A percentile compares a stretch with the other conserved stretches of the same genome.
Conservation (phyloP, 2,113 vertebrate species). For the Sporophila hypoxantha region DNA sequence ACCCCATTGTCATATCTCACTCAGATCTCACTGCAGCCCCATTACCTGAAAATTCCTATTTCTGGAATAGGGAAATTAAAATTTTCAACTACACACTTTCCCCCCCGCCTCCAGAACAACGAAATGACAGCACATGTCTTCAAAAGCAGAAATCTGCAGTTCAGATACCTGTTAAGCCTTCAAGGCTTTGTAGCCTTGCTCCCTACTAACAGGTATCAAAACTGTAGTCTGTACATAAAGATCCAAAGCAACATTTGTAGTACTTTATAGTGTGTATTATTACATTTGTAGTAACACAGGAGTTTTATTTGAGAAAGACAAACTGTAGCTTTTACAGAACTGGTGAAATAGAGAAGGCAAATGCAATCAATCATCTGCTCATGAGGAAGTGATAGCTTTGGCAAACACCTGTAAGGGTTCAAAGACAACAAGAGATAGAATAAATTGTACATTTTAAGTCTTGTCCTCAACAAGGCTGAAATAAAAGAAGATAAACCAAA, state of each 20-base stretch:
- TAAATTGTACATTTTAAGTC: neutral
- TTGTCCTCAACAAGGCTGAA: neutral
- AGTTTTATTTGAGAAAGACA: neutral
- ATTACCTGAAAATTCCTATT: neutral
- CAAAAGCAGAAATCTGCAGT: neutral
- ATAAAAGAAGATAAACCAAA: neutral
- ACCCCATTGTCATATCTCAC: neutral
- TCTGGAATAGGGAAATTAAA: neutral
- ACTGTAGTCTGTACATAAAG: neutral
- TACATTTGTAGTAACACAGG: neutral
- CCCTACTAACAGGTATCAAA: neutral
- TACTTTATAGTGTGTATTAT: neutral
- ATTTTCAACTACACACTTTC: neutral
- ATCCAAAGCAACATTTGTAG: neutral
- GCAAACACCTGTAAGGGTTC: neutral
- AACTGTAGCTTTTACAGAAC: neutral
- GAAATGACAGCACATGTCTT: neutral
- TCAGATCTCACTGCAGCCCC: neutral
- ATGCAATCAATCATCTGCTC: neutral
- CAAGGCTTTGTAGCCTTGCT: neutral
- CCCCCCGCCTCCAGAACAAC: neutral
- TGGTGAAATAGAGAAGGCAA: neutral
- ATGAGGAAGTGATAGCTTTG: neutral
- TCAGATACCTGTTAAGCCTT: neutral
- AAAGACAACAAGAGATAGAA: neutral